Evolutionary conservation across 2,797 vertebrate genomes (phyloP), one percentile per base, ranked within the genome.

Genomic region (Helicolenus hilgendorfi): DNA sequence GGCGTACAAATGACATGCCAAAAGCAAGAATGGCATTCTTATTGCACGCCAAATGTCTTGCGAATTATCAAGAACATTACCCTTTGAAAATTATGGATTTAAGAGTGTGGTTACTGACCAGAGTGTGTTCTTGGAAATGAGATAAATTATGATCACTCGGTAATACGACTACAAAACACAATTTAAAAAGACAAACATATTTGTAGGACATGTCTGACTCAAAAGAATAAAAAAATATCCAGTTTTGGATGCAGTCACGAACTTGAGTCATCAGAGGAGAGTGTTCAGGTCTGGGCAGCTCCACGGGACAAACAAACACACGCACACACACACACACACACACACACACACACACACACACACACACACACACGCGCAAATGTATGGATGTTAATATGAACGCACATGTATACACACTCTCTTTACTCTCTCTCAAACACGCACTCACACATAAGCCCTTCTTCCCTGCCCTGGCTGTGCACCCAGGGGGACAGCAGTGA

Each of bases 401-500:
- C 4, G 15, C 35, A 45, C 41, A 88, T 62, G 71, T 29, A 49
- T 41, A 89, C 75, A 71, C 85, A 75, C 56, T 26, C 60, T n/a
- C 83, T 59, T 45, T 41, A 45, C 36, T 68, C 15, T 68, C 24
- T 72, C 73, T 60, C 81, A 38, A 75, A 84, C 72, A 73, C 84
- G 87, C 82, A 79, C 82, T 72, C 86, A 45, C 79, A 87, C 60
- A 85, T 38, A 82, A 86, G 81, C 62, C 68, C 87, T 64, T 67
- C 73, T 88, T 78, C 77, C 56, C 58, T 92, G 85, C 89, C 91
- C 87, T 85, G 86, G 83, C 88, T 78, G 79, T 85, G 88, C 91
- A 94, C 93, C 91, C 88, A 83, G 72, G 89, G 96, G 92, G 88
- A 88, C 86, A 89, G 87, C 86, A 70, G 89, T 97, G 96, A 97